These are phyloP conservation scores for Eurytoma californica DNA, from an alignment of 2,888 invertebrate genomes.

Conservation along the genomic window DNA sequence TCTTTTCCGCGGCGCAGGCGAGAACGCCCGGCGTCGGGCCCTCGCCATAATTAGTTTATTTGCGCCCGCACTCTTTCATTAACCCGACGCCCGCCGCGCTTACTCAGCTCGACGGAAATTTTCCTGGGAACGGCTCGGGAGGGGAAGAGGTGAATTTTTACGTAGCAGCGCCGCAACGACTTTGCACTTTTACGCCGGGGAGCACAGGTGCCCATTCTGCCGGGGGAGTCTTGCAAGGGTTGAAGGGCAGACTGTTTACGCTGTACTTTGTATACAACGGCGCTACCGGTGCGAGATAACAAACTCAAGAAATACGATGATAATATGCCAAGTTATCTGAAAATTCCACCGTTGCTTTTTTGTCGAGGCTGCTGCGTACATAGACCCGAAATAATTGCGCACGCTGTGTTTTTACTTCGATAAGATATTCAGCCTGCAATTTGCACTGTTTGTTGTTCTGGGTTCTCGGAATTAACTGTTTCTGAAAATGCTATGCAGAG, in stretches of 20 bases:
- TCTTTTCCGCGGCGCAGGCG: slow-evolving; percentile 21
- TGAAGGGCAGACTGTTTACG: slow-evolving; percentile 25
- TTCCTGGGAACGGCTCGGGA: slow-evolving; percentile 3
- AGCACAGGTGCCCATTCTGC: slow-evolving; percentile 8
- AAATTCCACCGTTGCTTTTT: not conserved
- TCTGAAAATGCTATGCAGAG: no score
- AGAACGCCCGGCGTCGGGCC: slow-evolving; percentile 60
- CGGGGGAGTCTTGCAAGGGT: not conserved
- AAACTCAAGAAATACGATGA: slow-evolving; percentile 32
- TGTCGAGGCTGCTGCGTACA: not conserved
- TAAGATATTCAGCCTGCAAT: not conserved
- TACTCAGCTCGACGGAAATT: slow-evolving; percentile 42
- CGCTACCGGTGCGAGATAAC: slow-evolving; percentile 5
- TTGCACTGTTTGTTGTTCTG: not conserved
- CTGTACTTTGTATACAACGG: not conserved
- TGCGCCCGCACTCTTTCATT: slow-evolving; percentile 52
- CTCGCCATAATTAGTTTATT: slow-evolving; percentile 66
- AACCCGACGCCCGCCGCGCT: slow-evolving; percentile 37
- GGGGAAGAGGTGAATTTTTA: slow-evolving; percentile 32
- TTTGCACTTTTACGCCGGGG: slow-evolving; percentile 33
- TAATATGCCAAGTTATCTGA: slow-evolving; percentile 8
- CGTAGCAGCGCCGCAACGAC: slow-evolving; percentile 15
- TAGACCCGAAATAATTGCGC: slow-evolving; percentile 6
- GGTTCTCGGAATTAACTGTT: no score
- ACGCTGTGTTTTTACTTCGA: not conserved